Evolutionary conservation across 64 coral and sea anemone species (phyloP).

Genomic region (Montipora efflorescens): DNA sequence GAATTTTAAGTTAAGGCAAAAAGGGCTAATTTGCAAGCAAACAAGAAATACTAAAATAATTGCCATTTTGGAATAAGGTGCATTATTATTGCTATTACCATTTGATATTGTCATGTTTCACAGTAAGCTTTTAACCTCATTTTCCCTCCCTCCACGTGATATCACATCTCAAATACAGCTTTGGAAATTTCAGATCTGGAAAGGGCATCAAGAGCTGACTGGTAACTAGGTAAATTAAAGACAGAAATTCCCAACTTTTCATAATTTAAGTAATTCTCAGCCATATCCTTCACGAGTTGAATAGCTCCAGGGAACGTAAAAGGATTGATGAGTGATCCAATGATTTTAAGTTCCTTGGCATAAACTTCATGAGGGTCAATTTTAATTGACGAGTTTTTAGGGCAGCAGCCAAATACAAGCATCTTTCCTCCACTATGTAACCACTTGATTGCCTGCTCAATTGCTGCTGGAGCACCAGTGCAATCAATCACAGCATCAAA

Average conservation of each 20-base stretch:
- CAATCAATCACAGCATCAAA: constrained; percentile 96
- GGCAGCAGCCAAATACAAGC: constrained; percentile 78
- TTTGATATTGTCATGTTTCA: too few species aligned
- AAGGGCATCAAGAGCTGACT: constrained; percentile 75
- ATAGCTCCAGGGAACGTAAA: constrained; percentile 84
- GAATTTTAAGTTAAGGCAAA: too few species aligned
- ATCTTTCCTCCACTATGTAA: constrained; percentile 76
- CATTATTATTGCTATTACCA: too few species aligned
- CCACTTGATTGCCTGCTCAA: constrained; percentile 79
- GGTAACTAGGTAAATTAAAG: constrained; percentile 75
- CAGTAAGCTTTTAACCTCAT: too few species aligned
- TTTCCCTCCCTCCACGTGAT: not conserved
- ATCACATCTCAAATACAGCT: constrained; percentile 83
- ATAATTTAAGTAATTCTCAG: constrained; percentile 69
- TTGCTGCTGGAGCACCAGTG: constrained; percentile 47
- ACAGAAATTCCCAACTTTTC: constrained; percentile 80
- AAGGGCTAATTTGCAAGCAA: too few species aligned
- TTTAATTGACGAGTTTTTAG: constrained; percentile 67
- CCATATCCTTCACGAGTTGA: constrained; percentile 88
- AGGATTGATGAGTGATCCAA: constrained; percentile 76
- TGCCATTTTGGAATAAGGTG: too few species aligned
- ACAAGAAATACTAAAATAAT: too few species aligned
- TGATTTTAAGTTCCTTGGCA: constrained; percentile 81
- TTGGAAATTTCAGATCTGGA: constrained; percentile 72
- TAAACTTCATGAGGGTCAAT: constrained; percentile 78